A percentile compares a stretch with the other conserved stretches of the same genome.
phyloP scores from a whole-genome alignment of 2,888 invertebrate species.

The Diachrysia chrysitis region DNA sequence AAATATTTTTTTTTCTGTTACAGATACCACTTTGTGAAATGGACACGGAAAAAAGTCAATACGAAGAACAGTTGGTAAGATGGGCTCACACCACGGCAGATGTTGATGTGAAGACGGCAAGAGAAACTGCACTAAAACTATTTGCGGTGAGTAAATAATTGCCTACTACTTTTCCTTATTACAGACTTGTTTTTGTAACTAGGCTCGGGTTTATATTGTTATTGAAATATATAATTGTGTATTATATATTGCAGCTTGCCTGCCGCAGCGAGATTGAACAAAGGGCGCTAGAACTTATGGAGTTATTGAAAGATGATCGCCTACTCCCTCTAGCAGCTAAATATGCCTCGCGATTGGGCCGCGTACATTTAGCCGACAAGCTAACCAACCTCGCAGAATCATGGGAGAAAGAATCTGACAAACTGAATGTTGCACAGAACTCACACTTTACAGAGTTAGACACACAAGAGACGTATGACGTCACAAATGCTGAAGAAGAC shows the following conservation, averaged over 20 bases:
- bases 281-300: conserved; percentile 95
- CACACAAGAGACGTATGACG: conserved; percentile 81
- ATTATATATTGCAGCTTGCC: conserved; percentile 90
- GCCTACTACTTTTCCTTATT: conserved; percentile 1
- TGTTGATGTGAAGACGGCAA: conserved; percentile 91
- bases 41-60: conserved; percentile 93
- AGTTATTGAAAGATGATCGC: conserved; percentile 93
- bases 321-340: conserved; percentile 95
- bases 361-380: conserved; percentile 94
- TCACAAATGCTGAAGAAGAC: conserved; percentile 75
- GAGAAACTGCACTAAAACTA: conserved; percentile 95
- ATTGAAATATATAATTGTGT: too few relatives aligned
- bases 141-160: conserved; percentile 93
- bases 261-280: conserved; percentile 95
- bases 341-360: conserved; percentile 94
- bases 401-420: conserved; percentile 77
- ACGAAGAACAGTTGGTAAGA: conserved; percentile 93
- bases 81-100: conserved; percentile 90
- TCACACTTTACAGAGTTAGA: conserved; percentile 79
- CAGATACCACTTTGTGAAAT: conserved; percentile 93
- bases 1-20: conserved; percentile 45
- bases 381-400: conserved; percentile 90
- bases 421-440: conserved; percentile 73
- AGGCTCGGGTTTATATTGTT: not conserved
- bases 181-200: not conserved